Conservation (phyloP, 2,797 vertebrate species). For the Spatula versicolor region DNA sequence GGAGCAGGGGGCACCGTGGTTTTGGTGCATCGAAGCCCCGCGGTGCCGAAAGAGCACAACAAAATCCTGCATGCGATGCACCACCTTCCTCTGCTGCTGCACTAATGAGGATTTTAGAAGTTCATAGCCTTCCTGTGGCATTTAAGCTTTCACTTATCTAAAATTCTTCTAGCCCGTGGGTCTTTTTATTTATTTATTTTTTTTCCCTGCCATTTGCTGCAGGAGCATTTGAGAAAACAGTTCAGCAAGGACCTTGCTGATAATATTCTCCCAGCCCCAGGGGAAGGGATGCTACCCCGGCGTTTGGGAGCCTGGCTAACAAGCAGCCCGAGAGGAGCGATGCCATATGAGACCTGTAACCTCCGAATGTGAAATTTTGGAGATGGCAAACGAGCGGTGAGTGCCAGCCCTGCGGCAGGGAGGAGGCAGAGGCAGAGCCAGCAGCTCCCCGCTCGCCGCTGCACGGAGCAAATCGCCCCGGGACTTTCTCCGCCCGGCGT, state of each 20-base stretch:
- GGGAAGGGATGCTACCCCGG: not conserved
- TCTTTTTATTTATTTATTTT: not conserved
- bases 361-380: not conserved
- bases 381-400: rapidly evolving
- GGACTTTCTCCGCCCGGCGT: not conserved
- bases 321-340: rapidly evolving
- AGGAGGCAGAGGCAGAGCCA: not conserved
- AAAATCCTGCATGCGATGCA: not conserved
- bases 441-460: not conserved
- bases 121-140: not conserved
- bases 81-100: not conserved
- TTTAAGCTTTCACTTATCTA: not conserved
- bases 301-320: rapidly evolving
- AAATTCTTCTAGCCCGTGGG: not conserved
- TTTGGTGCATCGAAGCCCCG: not conserved
- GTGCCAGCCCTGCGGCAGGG: not conserved
- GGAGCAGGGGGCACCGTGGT: rapidly evolving
- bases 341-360: not conserved
- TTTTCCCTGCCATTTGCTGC: not conserved
- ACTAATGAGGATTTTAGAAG: not conserved
- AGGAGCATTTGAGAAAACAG: not conserved
- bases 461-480: not conserved
- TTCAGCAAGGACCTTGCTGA: not conserved
- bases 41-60: rapidly evolving
- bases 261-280: not conserved